Conservation (phyloP, 2,797 vertebrate species). For the Anniella stebbinsi region DNA sequence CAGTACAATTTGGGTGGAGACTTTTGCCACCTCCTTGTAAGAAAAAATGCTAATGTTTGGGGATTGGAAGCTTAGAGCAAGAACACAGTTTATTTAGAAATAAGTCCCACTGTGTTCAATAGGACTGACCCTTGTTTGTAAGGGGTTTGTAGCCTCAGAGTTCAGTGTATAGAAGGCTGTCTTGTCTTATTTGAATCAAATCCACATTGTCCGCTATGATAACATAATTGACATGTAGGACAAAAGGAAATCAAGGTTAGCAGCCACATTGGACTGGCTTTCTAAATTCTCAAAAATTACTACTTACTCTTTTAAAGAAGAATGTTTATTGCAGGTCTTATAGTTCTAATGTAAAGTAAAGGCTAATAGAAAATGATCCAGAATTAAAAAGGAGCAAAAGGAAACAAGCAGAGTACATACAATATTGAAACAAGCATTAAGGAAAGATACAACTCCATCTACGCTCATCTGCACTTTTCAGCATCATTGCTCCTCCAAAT, state of each 20-base stretch:
- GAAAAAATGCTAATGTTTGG: background rate
- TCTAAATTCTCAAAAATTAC: conserved; percentile 10
- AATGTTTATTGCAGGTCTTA: conserved; percentile 84
- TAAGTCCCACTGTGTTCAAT: background rate
- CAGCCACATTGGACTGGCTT: background rate
- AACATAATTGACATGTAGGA: background rate
- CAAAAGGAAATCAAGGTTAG: conserved; percentile 4
- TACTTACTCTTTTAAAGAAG: conserved; percentile 64
- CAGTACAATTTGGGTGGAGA: background rate
- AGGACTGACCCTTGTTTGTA: background rate
- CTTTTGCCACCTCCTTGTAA: background rate
- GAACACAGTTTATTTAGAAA: background rate
- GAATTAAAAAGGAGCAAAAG: conserved; percentile 65
- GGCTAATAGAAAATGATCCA: conserved; percentile 74
- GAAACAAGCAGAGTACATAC: conserved; percentile 70
- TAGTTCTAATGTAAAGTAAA: conserved; percentile 81
- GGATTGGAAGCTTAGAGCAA: background rate
- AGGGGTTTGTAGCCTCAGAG: background rate
- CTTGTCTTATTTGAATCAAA: background rate
- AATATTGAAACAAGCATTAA: conserved; percentile 66
- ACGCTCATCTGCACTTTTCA: conserved; percentile 54
- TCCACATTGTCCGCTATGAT: background rate
- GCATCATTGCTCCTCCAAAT: conserved; percentile 50
- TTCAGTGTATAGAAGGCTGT: background rate
- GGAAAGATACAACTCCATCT: conserved; percentile 54